Evolutionary conservation across 2,797 vertebrate genomes (phyloP), one percentile per base, ranked within the genome.

Genomic region (Capromys pilorides): DNA sequence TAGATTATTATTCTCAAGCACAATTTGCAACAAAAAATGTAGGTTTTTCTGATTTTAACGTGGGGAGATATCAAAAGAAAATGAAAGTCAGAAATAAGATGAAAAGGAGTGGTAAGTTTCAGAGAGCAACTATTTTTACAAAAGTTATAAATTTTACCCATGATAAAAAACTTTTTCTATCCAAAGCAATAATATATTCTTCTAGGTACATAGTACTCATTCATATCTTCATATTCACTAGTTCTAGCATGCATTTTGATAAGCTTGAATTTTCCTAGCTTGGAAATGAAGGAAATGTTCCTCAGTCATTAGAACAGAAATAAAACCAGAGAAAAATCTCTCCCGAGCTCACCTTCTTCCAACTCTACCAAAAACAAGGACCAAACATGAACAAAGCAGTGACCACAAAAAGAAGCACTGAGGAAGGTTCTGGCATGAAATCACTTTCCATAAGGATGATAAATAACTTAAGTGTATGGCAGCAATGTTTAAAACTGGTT

Each of bases 211-310:
- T 31, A 85, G 59, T 62, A 62, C 54, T 64, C 31, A 86, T 79
- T 93, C 7, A n/a, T 62, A 88, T 84, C 90, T 94, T 86, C 59
- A 62, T 78, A 33, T 69, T 90, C 49, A 94, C 66, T 57, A 92
- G 87, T 54, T 93, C 61, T 86, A 93, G 79, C 0, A 33, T 71
- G 1, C 0, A 90, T 75, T 77, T 87, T 54, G 73, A 41, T 18
- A 77, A 84, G 21, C 16, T 66, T 90, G 49, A 79, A 57, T 71
- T 94, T 80, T 85, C 39, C 54, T 90, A 62, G 83, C 39, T 79
- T 94, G 31, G 13, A 71, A 95, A 94, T 94, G 81, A 86, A 86
- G 36, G 21, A 81, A 9, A 81, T 28, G 36, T 14, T 88, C n/a
- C 90, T 86, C 57, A 84, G 80, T 78, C 41, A 12, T 81, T 61